Evolutionary conservation across 2,797 vertebrate species (phyloP), one percentile per base, ranked within the genome.

Genomic region (Rhadinocentrus ornatus): DNA sequence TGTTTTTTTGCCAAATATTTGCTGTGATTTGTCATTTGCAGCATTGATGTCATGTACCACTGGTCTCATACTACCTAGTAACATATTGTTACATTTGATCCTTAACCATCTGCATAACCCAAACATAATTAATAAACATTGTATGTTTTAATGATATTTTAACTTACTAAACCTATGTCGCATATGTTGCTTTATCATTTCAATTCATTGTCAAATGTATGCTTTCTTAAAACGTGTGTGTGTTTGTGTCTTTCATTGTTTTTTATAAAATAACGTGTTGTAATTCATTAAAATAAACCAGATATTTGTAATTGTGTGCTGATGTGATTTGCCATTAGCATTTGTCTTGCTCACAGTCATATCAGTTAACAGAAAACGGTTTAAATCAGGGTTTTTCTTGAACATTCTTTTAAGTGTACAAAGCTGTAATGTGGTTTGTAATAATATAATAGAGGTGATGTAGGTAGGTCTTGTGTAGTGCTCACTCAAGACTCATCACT

Each of bases 201-300:
- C 71, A n/a, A 73, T 75, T 11, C 50, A 83, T 79, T 84, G 46
- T 77, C 50, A 52, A 35, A 11, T 73, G 44, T 24, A 11, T 73
- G 48, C 31, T 72, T 66, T 66, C 32, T 10, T 55, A 6, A 44
- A 13, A 18, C 16, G 32, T 32, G 15, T 56, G 11, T 55, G 2
- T 66, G 24, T 76, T 58, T 27, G 59, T 87, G 58, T 80, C 18
- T 26, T 55, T 34, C n/a, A 62, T 20, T 75, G 32, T 70, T 68
- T 13, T 27, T 6, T 32, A 32, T 32, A 41, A 6, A 48, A 69
- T 22, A 22, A 65, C 81, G n/a, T 88, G 24, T 81, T 86, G 77
- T 78, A 66, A 81, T 66, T 77, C 73, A 93, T 92, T 93, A 93
- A 93, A 93, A 63, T 65, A 77, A 81, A 86, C 67, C 52, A 80